Evolutionary conservation across 2,888 invertebrate genomes (phyloP).

Genomic region (Brachyptera putata): DNA sequence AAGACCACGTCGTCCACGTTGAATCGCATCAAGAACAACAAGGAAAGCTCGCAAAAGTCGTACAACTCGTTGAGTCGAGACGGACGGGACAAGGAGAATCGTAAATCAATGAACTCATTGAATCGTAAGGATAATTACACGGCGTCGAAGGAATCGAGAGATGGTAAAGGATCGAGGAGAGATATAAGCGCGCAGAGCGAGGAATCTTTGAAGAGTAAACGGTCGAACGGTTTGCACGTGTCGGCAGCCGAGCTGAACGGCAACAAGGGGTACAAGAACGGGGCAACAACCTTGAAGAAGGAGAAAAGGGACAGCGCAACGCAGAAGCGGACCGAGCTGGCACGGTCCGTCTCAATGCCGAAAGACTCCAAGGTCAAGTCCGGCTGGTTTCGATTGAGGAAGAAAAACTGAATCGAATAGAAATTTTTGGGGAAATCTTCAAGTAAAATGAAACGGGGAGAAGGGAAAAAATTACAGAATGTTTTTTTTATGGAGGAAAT

Average conservation of each 20-base stretch:
- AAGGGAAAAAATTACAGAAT: conserved; percentile 3
- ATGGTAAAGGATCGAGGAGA: not conserved
- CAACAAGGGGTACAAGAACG: conserved; percentile 44
- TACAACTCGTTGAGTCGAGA: conserved; percentile 9
- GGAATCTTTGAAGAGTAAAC: conserved; percentile 47
- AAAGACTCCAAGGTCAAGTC: conserved; percentile 67
- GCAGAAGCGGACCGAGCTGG: conserved; percentile 42
- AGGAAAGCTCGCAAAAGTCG: not conserved
- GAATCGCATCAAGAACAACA: conserved; percentile 37
- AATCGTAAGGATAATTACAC: conserved; percentile 9
- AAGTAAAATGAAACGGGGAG: not conserved
- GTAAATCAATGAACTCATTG: conserved; percentile 2
- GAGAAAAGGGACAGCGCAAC: conserved; percentile 10
- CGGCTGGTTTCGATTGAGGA: conserved; percentile 65
- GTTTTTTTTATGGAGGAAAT: not conserved
- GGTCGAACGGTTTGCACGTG: conserved; percentile 35
- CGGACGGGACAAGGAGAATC: conserved; percentile 13
- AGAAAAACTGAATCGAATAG: conserved; percentile 42
- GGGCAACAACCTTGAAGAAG: conserved; percentile 38
- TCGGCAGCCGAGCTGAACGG: conserved; percentile 26
- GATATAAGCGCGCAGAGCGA: conserved; percentile 20
- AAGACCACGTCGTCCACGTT: conserved; percentile 43
- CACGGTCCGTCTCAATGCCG: conserved; percentile 67
- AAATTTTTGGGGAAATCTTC: not conserved
- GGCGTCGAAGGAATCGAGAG: not conserved